Percentiles rank a stretch among this genome's conserved stretches.
These are phyloP conservation scores for Pampusana beccarii DNA, from an alignment of 2,113 vertebrate genomes.

Conservation along the genomic window DNA sequence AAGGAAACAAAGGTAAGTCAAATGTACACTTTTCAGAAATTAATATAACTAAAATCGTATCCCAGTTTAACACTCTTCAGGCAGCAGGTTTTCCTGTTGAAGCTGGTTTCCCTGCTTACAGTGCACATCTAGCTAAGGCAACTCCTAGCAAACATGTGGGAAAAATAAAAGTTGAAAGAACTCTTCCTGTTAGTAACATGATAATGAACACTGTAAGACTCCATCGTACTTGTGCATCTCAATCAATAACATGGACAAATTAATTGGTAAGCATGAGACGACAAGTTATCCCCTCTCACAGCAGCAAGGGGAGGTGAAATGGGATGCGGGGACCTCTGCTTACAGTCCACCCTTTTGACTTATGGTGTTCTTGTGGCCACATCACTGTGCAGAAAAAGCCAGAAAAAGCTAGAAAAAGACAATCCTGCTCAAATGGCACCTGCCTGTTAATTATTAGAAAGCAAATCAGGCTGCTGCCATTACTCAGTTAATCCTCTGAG, in stretches of 20 bases:
- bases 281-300: background rate
- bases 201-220: background rate
- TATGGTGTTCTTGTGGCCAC: background rate
- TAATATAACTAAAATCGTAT: background rate
- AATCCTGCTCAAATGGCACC: background rate
- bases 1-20: background rate
- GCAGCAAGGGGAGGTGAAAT: background rate
- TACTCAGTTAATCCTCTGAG: too few species aligned
- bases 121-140: background rate
- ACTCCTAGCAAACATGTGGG: background rate
- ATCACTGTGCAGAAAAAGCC: background rate
- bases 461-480: background rate
- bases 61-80: background rate
- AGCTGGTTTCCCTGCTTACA: background rate
- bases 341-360: rapidly evolving
- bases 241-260: background rate
- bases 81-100: background rate
- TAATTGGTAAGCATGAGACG: background rate
- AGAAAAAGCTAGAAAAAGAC: background rate
- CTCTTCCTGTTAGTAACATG: background rate
- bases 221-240: background rate
- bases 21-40: background rate
- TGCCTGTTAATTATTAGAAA: background rate
- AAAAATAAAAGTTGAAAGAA: background rate
- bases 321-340: background rate